A percentile compares a stretch with the other conserved stretches of the same genome.
Evolutionary conservation across 2,888 invertebrate genomes (phyloP).

Genomic region (Orthonevra nobilis): DNA sequence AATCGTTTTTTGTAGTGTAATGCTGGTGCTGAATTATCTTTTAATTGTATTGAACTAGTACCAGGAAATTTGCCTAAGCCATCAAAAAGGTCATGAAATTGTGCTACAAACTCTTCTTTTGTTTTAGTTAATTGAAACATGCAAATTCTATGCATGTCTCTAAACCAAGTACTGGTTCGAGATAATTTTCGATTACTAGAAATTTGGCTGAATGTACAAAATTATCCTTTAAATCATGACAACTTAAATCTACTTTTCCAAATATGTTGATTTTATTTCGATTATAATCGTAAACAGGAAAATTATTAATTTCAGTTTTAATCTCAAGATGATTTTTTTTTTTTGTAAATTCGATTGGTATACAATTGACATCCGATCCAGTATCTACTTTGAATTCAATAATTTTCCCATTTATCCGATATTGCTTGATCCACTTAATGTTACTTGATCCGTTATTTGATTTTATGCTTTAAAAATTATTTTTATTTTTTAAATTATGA

Average conservation of each 20-base stretch:
- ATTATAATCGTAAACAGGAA: constrained; percentile 56
- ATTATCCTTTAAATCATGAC: constrained; percentile 6
- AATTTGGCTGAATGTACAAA: constrained; percentile 1
- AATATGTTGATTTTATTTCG: constrained; percentile 46
- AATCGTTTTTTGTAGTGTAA: constrained; percentile 68
- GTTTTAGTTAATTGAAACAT: not conserved
- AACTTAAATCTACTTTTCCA: constrained; percentile 15
- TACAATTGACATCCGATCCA: constrained; percentile 36
- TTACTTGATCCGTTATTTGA: constrained; percentile 12
- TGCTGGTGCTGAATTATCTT: constrained; percentile 56
- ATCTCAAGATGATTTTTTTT: constrained; percentile 15
- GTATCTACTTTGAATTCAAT: constrained; percentile 34
- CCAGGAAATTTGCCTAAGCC: constrained; percentile 58
- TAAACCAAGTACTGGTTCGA: constrained; percentile 23
- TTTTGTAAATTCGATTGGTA: constrained; percentile 23
- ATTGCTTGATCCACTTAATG: constrained; percentile 18
- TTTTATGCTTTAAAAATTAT: constrained; percentile 1
- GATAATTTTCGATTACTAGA: constrained; percentile 16
- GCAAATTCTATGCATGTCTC: constrained; percentile 16
- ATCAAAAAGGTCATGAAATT: constrained; percentile 42
- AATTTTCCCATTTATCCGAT: not conserved
- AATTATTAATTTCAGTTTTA: constrained; percentile 27
- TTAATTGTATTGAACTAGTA: constrained; percentile 31
- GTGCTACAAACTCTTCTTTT: constrained; percentile 17
- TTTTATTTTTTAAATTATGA: not conserved